phyloP scores from a whole-genome alignment of 1,140 invertebrate species.

The Drosophila tropicalis region DNA sequence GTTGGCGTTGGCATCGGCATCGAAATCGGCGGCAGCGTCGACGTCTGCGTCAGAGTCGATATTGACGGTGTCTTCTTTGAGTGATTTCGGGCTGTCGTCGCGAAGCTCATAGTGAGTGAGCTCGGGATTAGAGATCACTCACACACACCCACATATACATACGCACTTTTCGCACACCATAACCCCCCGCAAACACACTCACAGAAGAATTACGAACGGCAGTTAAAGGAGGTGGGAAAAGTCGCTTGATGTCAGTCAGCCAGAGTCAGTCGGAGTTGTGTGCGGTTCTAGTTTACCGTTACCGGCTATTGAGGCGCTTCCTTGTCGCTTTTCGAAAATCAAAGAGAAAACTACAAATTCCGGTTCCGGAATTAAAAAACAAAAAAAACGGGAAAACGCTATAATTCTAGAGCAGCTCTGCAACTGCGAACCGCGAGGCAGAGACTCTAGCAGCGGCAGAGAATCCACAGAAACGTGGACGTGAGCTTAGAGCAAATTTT shows the following conservation, averaged over 20 bases:
- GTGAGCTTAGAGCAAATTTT: conserved; percentile 72
- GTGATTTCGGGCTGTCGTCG: conserved; percentile 55
- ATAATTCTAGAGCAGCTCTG: conserved; percentile 25
- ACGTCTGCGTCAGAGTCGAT: no score
- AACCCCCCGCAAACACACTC: not conserved
- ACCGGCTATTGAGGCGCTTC: not conserved
- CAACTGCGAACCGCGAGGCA: conserved; percentile 30
- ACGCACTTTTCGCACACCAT: conserved; percentile 20
- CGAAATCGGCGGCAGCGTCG: no score
- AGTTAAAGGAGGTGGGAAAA: conserved; percentile 54
- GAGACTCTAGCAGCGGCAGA: conserved; percentile 32
- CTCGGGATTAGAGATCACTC: conserved; percentile 52
- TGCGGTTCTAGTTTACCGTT: conserved; percentile 20
- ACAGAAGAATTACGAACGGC: conserved; percentile 11
- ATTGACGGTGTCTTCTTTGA: conserved; percentile 42
- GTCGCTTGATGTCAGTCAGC: conserved; percentile 32
- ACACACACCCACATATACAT: conserved; percentile 25
- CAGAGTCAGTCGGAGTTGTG: conserved; percentile 12
- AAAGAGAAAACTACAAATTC: not conserved
- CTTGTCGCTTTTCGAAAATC: not conserved
- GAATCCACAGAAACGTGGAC: conserved; percentile 53
- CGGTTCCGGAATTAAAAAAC: conserved; percentile 1
- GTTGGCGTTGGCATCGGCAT: conserved; percentile 22
- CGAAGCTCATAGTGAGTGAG: conserved; percentile 56
- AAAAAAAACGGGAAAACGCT: conserved; percentile 14